Conservation (phyloP, 2,888 invertebrate genomes). For the Dione juno region DNA sequence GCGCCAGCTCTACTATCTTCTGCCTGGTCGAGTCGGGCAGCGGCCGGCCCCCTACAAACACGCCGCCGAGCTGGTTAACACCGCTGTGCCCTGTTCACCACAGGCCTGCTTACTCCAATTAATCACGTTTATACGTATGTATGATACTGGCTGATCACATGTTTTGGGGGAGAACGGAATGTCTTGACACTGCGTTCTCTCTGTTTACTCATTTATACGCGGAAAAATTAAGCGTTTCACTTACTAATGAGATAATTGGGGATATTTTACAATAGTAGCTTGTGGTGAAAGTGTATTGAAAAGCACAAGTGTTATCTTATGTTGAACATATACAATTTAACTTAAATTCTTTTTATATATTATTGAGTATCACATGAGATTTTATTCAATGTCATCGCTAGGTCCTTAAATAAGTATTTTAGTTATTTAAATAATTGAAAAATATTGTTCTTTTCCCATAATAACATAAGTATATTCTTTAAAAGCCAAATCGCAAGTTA, state of each 20-base stretch:
- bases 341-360: no score
- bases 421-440: no score
- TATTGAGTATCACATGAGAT: no score
- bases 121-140: slow-evolving; percentile 65
- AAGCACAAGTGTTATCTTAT: slow-evolving; percentile 6
- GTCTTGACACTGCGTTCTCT: slow-evolving; percentile 1
- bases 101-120: slow-evolving; percentile 84
- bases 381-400: no score
- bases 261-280: slow-evolving; percentile 36
- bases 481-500: no score
- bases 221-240: not conserved
- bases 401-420: no score
- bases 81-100: slow-evolving; percentile 96
- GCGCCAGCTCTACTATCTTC: slow-evolving; percentile 99
- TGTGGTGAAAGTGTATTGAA: slow-evolving; percentile 38
- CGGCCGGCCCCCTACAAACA: slow-evolving; percentile 99
- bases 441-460: no score
- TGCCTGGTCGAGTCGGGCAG: slow-evolving; percentile 98
- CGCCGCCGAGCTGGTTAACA: slow-evolving; percentile 99
- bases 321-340: no score
- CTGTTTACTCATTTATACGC: not conserved
- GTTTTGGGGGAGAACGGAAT: slow-evolving; percentile 30
- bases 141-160: slow-evolving; percentile 11
- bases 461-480: no score
- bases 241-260: slow-evolving; percentile 4